Conservation (phyloP, 2,888 invertebrate species). For the Polydrusus cervinus region DNA sequence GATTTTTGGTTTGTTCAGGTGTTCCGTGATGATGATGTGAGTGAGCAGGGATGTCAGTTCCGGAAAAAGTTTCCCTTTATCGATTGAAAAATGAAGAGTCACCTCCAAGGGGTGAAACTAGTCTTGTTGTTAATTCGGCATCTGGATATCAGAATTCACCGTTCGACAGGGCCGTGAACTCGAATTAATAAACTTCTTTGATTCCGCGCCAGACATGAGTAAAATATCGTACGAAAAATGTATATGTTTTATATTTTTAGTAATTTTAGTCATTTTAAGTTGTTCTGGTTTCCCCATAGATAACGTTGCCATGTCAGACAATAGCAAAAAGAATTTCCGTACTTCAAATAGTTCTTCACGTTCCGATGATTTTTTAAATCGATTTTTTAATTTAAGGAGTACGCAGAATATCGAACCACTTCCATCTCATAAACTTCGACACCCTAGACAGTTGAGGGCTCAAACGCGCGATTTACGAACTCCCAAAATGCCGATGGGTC, state of each 20-base stretch:
- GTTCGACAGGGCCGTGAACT: slow-evolving; percentile 64
- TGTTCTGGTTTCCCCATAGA: slow-evolving; percentile 72
- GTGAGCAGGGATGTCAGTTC: slow-evolving; percentile 57
- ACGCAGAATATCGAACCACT: slow-evolving; percentile 25
- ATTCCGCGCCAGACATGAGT: slow-evolving; percentile 68
- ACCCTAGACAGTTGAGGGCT: slow-evolving; percentile 59
- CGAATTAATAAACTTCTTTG: slow-evolving; percentile 47
- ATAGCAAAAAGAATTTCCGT: slow-evolving; percentile 32
- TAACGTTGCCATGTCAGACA: slow-evolving; percentile 66
- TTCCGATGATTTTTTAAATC: slow-evolving; percentile 56
- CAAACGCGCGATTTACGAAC: slow-evolving; percentile 43
- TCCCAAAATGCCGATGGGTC: slow-evolving; percentile 45
- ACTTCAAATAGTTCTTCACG: slow-evolving; percentile 39
- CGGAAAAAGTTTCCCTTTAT: slow-evolving; percentile 57
- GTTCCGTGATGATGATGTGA: slow-evolving; percentile 52
- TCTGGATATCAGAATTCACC: slow-evolving; percentile 65
- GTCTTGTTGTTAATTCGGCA: slow-evolving; percentile 61
- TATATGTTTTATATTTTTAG: slow-evolving; percentile 71
- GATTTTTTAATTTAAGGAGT: slow-evolving; percentile 55
- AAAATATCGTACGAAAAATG: slow-evolving; percentile 71
- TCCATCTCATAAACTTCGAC: slow-evolving; percentile 59
- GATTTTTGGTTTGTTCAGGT: slow-evolving; percentile 29
- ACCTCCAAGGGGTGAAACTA: slow-evolving; percentile 63
- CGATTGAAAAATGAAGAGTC: slow-evolving; percentile 67
- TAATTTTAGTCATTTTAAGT: slow-evolving; percentile 69